Evolutionary conservation across 1,140 invertebrate genomes (phyloP).

Genomic region (Atta colombica): DNA sequence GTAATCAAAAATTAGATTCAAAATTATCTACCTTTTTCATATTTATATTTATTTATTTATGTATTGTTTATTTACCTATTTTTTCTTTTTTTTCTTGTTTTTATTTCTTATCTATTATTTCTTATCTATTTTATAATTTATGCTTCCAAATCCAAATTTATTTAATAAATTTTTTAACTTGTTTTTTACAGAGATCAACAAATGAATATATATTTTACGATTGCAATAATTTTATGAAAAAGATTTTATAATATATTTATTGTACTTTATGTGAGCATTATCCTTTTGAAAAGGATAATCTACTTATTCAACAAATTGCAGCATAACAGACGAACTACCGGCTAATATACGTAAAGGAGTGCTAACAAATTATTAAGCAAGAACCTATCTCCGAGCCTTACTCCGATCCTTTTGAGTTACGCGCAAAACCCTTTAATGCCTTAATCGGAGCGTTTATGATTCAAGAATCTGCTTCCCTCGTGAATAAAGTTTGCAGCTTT

Average conservation of each 20-base stretch:
- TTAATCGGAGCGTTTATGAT: constrained; percentile 63
- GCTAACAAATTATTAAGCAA: constrained; percentile 52
- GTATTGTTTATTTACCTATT: no score
- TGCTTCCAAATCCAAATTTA: not conserved
- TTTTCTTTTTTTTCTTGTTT: no score
- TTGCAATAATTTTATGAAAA: not conserved
- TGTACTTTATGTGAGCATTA: constrained; percentile 22
- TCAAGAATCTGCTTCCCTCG: constrained; percentile 35
- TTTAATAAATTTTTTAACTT: not conserved
- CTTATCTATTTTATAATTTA: not conserved
- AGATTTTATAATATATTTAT: constrained; percentile 34
- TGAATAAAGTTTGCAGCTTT: constrained; percentile 66
- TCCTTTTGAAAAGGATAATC: constrained; percentile 16
- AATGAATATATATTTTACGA: not conserved
- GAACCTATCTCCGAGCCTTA: constrained; percentile 36
- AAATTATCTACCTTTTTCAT: not conserved
- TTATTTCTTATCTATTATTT: no score
- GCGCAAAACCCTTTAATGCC: constrained; percentile 47
- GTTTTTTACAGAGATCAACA: not conserved
- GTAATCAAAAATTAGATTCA: not conserved
- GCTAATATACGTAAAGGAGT: constrained; percentile 29
- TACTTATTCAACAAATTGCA: constrained; percentile 21
- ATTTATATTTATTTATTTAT: not conserved
- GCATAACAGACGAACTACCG: constrained; percentile 36
- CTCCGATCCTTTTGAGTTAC: constrained; percentile 48